Evolutionary conservation across 2,797 vertebrate genomes (phyloP), one percentile per base, ranked within the genome.

Genomic region (Erethizon dorsatum): DNA sequence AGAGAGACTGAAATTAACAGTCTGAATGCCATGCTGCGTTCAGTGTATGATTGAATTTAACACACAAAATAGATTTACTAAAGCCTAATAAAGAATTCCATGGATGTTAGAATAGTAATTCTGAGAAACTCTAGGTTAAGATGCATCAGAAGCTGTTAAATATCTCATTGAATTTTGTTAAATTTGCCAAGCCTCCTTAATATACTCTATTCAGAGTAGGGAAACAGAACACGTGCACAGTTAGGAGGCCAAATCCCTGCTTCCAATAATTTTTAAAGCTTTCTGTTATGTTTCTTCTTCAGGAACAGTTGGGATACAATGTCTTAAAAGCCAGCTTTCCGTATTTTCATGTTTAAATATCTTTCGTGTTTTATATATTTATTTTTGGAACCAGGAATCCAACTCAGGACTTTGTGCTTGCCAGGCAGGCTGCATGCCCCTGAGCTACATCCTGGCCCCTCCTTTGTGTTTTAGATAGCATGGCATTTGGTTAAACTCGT

Each of bases 21-120:
- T 69, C 75, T 90, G 45, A 94, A 82, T 88, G 37, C 37, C n/a
- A 78, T n/a, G n/a, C 54, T 71, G 13, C 20, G 79, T 83, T 88
- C 77, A 90, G 45, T 87, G 71, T 85, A 89, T 84, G 77, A 84
- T 61, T 97, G 52, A 80, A 90, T 97, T 96, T 87, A 97, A 95
- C 31, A 59, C 84, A 87, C 28, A 65, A 93, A 95, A 95, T 95
- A 96, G 82, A 83, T 96, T 96, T 96, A 93, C 50, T 77, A 95
- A 94, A 94, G 37, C 52, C 65, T 97, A 87, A 91, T 94, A 90
- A 87, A 95, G 94, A 90, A 73, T 94, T 90, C 47, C 47, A 63
- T 28, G 61, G 93, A n/a, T 41, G 10, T 82, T 96, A 90, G 56
- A 92, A 85, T 83, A 83, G 83, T 86, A 94, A 90, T 96, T 85